A percentile compares a stretch with the other conserved stretches of the same genome.
phyloP scores from a whole-genome alignment of 2,797 vertebrate genomes.

The Onychomys arenicola region DNA sequence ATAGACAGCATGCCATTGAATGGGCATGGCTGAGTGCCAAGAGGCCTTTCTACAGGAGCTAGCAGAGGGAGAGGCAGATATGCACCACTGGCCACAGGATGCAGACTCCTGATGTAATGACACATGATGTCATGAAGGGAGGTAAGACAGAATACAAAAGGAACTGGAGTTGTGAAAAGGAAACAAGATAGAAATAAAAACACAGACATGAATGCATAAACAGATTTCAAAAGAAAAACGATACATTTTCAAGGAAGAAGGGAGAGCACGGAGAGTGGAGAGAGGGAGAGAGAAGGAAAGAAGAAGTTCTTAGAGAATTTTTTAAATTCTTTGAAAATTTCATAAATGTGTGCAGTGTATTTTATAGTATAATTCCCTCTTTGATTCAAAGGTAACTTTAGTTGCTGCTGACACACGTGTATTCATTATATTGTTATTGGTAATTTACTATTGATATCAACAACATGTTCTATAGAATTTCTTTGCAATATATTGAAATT shows the following conservation, averaged over 20 bases:
- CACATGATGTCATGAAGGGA: background rate
- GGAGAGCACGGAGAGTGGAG: background rate
- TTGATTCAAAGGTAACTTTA: constrained; percentile 16
- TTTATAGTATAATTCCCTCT: background rate
- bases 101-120: background rate
- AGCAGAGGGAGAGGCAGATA: background rate
- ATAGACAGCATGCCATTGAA: background rate
- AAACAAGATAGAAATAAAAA: background rate
- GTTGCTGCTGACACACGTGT: background rate
- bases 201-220: background rate
- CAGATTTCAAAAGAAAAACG: background rate
- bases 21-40: background rate
- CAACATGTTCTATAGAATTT: constrained; percentile 1
- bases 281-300: background rate
- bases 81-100: background rate
- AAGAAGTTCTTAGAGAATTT: background rate
- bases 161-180: background rate
- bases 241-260: background rate
- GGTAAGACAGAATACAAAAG: background rate
- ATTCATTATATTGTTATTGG: background rate
- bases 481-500: background rate
- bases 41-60: constrained; percentile 12
- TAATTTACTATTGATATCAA: background rate
- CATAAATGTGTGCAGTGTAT: background rate
- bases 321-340: background rate